Conservation (phyloP, 2,888 invertebrate genomes). For the Aquatica leii region DNA sequence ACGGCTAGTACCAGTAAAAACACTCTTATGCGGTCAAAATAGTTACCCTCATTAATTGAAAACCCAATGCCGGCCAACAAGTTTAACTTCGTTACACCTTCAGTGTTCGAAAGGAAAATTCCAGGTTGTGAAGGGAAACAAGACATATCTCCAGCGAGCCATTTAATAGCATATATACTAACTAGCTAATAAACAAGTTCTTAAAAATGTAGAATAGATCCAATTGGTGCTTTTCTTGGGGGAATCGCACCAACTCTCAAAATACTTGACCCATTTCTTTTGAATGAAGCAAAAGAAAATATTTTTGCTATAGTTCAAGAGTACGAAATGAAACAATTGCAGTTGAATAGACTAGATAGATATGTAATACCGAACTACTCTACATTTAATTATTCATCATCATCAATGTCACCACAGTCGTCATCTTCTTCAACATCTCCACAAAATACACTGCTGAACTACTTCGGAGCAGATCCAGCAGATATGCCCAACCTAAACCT, state of each 20-base stretch:
- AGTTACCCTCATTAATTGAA: neutral
- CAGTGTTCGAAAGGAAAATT: neutral
- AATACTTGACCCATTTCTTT: neutral
- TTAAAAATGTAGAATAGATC: constrained; percentile 4
- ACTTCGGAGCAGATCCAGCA: too few relatives aligned
- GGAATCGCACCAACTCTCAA: neutral
- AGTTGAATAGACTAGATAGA: too few relatives aligned
- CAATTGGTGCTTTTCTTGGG: neutral
- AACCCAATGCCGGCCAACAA: neutral
- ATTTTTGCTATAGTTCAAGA: neutral
- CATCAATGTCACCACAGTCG: neutral
- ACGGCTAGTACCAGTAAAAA: neutral
- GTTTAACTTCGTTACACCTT: neutral
- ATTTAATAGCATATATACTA: constrained; percentile 43
- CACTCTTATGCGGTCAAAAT: neutral
- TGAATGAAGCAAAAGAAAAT: neutral
- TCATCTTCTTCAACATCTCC: neutral
- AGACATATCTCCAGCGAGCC: constrained; percentile 13
- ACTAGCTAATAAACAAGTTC: constrained; percentile 42
- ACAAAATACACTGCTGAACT: neutral
- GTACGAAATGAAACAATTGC: neutral
- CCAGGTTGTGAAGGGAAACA: neutral
- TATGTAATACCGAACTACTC: neutral
- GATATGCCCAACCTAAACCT: too few relatives aligned
- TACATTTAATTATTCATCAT: too few relatives aligned